Conservation (phyloP, 2,888 invertebrate genomes). For the Erynnis tages region DNA sequence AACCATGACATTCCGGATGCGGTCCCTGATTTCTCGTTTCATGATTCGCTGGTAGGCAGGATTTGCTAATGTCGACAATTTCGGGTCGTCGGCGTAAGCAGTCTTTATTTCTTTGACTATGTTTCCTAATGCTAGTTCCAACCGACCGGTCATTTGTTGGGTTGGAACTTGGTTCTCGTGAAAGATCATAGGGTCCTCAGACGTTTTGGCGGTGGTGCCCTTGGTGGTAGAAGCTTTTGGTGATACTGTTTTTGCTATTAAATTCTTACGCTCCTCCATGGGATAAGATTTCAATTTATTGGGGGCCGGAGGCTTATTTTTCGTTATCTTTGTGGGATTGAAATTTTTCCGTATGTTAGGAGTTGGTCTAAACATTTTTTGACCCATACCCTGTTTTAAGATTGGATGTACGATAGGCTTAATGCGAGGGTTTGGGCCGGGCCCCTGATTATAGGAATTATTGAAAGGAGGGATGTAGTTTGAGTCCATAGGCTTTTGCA, state of each 20-base stretch:
- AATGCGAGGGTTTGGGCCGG: background rate
- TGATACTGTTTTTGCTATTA: constrained; percentile 17
- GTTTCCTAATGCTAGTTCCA: constrained; percentile 60
- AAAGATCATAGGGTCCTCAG: constrained; percentile 36
- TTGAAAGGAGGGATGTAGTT: background rate
- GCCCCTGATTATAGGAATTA: background rate
- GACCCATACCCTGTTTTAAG: constrained; percentile 36
- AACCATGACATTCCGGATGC: constrained; percentile 53
- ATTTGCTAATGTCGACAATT: constrained; percentile 27
- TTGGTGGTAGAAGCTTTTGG: background rate
- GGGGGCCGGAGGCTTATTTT: constrained; percentile 39
- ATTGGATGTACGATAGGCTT: constrained; percentile 15
- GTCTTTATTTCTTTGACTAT: constrained; percentile 55
- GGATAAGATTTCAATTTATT: constrained; percentile 40
- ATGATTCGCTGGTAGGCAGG: constrained; percentile 41
- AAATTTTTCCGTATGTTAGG: constrained; percentile 37
- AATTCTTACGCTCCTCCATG: constrained; percentile 24
- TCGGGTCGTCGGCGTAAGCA: constrained; percentile 28
- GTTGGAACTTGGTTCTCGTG: constrained; percentile 45
- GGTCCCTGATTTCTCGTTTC: constrained; percentile 58
- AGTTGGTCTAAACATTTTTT: constrained; percentile 27
- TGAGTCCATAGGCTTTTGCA: background rate
- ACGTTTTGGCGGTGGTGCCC: background rate
- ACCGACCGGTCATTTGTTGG: constrained; percentile 53
- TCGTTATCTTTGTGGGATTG: constrained; percentile 45